Evolutionary conservation across 1,140 invertebrate species (phyloP).

Genomic region (Globodera rostochiensis): DNA sequence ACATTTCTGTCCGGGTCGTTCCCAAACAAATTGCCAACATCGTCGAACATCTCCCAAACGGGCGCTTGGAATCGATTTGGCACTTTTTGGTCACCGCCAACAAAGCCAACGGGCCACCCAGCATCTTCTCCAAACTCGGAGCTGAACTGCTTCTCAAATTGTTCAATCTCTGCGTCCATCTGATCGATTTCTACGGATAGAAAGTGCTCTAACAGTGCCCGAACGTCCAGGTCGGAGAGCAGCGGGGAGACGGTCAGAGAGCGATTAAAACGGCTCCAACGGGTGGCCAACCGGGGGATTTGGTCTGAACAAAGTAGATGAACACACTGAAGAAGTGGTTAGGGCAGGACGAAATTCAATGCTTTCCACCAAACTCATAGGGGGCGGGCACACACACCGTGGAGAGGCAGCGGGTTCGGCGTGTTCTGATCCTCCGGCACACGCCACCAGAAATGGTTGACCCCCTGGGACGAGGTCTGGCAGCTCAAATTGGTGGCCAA

Average conservation of each 20-base stretch:
- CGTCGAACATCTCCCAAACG: slow-evolving; percentile 63
- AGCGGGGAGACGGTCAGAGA: slow-evolving; percentile 58
- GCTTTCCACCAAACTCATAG: no score
- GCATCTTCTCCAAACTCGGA: slow-evolving; percentile 34
- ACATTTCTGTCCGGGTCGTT: slow-evolving; percentile 62
- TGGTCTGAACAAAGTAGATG: slow-evolving; percentile 3
- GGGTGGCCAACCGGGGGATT: slow-evolving; percentile 3
- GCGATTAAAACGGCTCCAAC: slow-evolving; percentile 49
- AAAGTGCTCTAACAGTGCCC: slow-evolving; percentile 59
- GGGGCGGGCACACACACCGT: slow-evolving; percentile 9
- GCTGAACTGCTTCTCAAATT: slow-evolving; percentile 24
- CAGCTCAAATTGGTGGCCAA: slow-evolving; percentile 60
- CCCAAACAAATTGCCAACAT: slow-evolving; percentile 56
- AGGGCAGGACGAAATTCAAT: not conserved
- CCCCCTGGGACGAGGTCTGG: not conserved
- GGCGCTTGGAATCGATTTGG: slow-evolving; percentile 63
- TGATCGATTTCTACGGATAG: slow-evolving; percentile 54
- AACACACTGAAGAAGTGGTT: not conserved
- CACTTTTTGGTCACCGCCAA: slow-evolving; percentile 26
- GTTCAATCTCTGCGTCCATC: slow-evolving; percentile 49
- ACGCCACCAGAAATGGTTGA: slow-evolving; percentile 51
- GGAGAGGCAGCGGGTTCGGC: slow-evolving; percentile 4
- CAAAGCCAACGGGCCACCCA: slow-evolving; percentile 23
- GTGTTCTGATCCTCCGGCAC: slow-evolving; percentile 36
- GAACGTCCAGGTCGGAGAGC: slow-evolving; percentile 58